Evolutionary conservation across 2,888 invertebrate genomes (phyloP), one percentile per base, ranked within the genome.

Genomic region (Acanthosoma haemorrhoidale): DNA sequence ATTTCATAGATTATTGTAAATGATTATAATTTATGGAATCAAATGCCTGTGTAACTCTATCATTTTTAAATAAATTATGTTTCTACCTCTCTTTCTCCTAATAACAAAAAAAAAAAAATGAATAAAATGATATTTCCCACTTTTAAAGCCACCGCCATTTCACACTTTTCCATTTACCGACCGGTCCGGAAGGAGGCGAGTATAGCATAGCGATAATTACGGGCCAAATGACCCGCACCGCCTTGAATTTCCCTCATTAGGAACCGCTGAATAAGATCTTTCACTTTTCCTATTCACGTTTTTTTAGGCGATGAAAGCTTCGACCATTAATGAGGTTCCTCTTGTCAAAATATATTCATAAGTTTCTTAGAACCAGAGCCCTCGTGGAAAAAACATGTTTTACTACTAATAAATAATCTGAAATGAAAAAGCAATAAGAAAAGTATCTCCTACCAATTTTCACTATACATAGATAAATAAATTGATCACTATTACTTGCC

Each of bases 151-250:
- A n/a, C n/a, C n/a, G n/a, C n/a, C n/a, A n/a, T n/a, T n/a, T n/a
- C n/a, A n/a, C n/a, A n/a, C n/a, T n/a, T n/a, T 25, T 25, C 51
- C 51, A 51, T 51, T 51, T 51, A 51, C 29, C 25, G 25, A n/a
- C n/a, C n/a, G n/a, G n/a, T n/a, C n/a, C 51, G 51, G 51, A n/a
- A 51, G 18, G 51, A 25, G n/a, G 13, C n/a, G 51, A 51, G 51
- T 51, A 51, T 51, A 51, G 51, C 29, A n/a, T n/a, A n/a, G n/a
- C 51, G 51, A 51, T 51, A 51, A 51, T 51, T 51, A 51, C n/a
- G n/a, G 6, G 51, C 51, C 51, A 51, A 51, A 51, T 51, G 51
- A 51, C 51, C 51, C 51, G 51, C 13, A n/a, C 6, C 1, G n/a
- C 9, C 51, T 51, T 51, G 51, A 51, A 51, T 51, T 51, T 51